phyloP scores from a whole-genome alignment of 2,113 vertebrate species.

The Rhipidura dahli region DNA sequence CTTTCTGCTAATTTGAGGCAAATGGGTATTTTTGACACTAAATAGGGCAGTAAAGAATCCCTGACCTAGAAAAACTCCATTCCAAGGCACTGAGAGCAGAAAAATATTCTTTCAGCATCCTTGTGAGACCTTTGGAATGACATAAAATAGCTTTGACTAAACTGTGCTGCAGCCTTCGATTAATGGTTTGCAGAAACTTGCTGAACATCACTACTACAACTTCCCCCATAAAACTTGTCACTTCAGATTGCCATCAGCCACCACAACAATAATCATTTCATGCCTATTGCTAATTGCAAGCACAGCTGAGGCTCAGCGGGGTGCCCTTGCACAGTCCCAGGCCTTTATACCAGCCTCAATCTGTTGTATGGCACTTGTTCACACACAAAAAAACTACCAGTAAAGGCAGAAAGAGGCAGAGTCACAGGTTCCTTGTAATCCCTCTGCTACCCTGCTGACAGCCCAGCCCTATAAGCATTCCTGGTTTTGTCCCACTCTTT shows the following conservation, averaged over 20 bases:
- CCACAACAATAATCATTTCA: conserved; percentile 98
- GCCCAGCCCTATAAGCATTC: conserved; percentile 90
- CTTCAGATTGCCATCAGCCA: conserved; percentile 95
- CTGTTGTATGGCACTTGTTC: conserved; percentile 88
- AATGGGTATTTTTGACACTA: conserved; percentile 82
- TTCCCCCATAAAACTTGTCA: conserved; percentile 94
- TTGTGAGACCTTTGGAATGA: conserved; percentile 72
- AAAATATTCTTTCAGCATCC: conserved; percentile 79
- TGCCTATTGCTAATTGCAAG: conserved; percentile 99
- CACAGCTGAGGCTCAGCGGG: conserved; percentile 99
- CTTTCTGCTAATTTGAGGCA: conserved; percentile 83
- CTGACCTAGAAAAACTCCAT: conserved; percentile 78
- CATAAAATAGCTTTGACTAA: conserved; percentile 68
- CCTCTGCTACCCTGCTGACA: conserved; percentile 88
- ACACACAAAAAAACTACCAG: conserved; percentile 86
- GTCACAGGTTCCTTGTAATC: conserved; percentile 99
- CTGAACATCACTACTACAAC: conserved; percentile 80
- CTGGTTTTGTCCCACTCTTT: conserved; percentile 86
- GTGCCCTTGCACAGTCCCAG: conserved; percentile 87
- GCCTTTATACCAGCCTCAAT: conserved; percentile 87
- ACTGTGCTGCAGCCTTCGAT: conserved; percentile 60
- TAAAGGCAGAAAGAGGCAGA: conserved; percentile 99
- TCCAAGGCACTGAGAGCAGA: conserved; percentile 72
- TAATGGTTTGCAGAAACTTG: conserved; percentile 72
- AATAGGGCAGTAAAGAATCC: conserved; percentile 79